A percentile compares a stretch with the other conserved stretches of the same genome.
phyloP scores from a whole-genome alignment of 2,888 invertebrate species.

The Parelbella ahira region DNA sequence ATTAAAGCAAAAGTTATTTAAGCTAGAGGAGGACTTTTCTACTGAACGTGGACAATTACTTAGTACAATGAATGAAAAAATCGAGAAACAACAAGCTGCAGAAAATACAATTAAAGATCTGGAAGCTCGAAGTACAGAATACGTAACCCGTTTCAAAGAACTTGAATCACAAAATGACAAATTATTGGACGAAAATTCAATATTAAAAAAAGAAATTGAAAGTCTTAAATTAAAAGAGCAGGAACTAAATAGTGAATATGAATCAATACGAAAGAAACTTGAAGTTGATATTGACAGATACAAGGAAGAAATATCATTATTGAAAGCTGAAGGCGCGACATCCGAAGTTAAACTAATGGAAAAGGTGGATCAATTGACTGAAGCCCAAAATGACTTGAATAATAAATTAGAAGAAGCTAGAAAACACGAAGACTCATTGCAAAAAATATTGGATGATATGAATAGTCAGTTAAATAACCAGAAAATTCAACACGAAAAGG shows the following conservation, averaged over 20 bases:
- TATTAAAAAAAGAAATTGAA: constrained; percentile 65
- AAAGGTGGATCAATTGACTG: constrained; percentile 71
- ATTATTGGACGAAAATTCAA: constrained; percentile 64
- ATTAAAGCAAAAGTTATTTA: constrained; percentile 67
- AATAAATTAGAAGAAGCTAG: constrained; percentile 72
- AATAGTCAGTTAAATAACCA: constrained; percentile 65
- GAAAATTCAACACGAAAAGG: constrained; percentile 61
- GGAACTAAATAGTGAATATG: constrained; percentile 57
- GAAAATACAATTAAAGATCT: constrained; percentile 60
- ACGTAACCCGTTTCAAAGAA: constrained; percentile 50
- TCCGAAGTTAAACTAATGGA: constrained; percentile 72
- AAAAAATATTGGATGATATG: constrained; percentile 68
- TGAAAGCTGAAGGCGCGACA: constrained; percentile 67
- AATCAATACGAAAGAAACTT: constrained; percentile 57
- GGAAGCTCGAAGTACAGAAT: constrained; percentile 45
- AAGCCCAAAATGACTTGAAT: constrained; percentile 71
- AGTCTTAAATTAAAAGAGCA: constrained; percentile 58
- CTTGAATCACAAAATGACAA: constrained; percentile 56
- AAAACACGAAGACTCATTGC: constrained; percentile 70
- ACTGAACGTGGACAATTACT: constrained; percentile 58
- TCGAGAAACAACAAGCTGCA: constrained; percentile 56
- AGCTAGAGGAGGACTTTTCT: constrained; percentile 65
- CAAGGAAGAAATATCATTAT: constrained; percentile 62
- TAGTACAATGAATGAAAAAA: constrained; percentile 54
- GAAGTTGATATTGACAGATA: constrained; percentile 70